These are phyloP conservation scores for Dromas ardeola DNA, from an alignment of 2,113 vertebrate species.

Conservation along the genomic window DNA sequence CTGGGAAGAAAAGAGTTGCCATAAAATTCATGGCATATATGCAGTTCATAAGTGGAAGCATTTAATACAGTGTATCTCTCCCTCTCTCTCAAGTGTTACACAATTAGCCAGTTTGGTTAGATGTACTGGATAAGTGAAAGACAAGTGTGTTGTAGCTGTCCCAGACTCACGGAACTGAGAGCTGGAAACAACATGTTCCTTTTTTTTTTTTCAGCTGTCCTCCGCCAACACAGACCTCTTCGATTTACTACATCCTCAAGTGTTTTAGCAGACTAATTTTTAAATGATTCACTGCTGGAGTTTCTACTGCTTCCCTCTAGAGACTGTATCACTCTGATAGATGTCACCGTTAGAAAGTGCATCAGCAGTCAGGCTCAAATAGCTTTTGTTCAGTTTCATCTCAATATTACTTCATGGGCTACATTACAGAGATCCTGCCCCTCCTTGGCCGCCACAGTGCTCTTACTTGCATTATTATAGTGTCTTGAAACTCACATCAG, in stretches of 20 bases:
- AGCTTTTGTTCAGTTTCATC: not conserved
- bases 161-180: not conserved
- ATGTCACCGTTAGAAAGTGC: not conserved
- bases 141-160: not conserved
- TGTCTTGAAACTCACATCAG: not conserved
- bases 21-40: not conserved
- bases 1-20: not conserved
- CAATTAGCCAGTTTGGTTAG: not conserved
- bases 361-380: not conserved
- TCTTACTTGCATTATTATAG: not conserved
- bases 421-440: not conserved
- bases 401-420: not conserved
- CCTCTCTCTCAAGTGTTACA: not conserved
- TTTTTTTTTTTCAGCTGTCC: not conserved
- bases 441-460: not conserved
- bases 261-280: constrained; percentile 26
- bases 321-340: not conserved
- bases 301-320: not conserved
- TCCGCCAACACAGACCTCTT: not conserved
- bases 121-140: not conserved
- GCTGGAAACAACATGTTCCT: not conserved
- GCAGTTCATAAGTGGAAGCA: not conserved
- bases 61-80: not conserved
- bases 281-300: not conserved
- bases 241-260: not conserved